Base-by-base conservation (phyloP, 1,140 invertebrate species). In the Hormaphis cornu region DNA sequence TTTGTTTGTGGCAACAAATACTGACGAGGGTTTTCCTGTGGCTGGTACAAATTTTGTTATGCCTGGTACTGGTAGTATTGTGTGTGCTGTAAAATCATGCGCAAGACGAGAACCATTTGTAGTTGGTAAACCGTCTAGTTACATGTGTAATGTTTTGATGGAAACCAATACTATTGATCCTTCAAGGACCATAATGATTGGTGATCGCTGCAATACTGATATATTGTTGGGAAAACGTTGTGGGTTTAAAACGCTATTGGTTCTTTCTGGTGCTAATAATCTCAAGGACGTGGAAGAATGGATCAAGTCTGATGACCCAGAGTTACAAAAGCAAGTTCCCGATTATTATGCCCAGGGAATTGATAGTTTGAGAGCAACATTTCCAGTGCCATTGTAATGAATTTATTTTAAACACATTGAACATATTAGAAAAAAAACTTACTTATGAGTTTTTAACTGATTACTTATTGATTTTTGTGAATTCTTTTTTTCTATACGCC, bases 1-100 rank as follows among this genome's bases (percentile, higher is more conserved):
- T 74, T 74, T 91, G 56, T 98, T 97, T 76, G 81, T 98, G 71
- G 93, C 87, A 0, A 97, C 94, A 3, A 98, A 98, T 76, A 93
- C 90, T 14, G 96, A 98, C 81, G 89, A 92, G 78, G 78, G 85
- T 69, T 89, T 89, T 79, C 85, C 90, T 66, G 78, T 81, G 70
- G 26, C 42, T 42, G 76, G 78, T 1, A 71, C 73, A 3, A 74
- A 76, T 24, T 73, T 84, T 28, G 75, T 85, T 37, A 81, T 86
- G 72, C 85, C 86, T 73, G 84, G 84, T 83, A 91, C 93, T 40
- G 95, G 95, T 3, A 85, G 87, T 50, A 85, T 97, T 42, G 90
- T 98, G 0, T 80, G 80, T 53, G 86, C 90, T 16, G 86, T 98
- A 12, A 85, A 91, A 76, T 89, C 87, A 12, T 89, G 89, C 71